Evolutionary conservation across 2,797 vertebrate genomes (phyloP), one percentile per base, ranked within the genome.

Genomic region (Avahi laniger): DNA sequence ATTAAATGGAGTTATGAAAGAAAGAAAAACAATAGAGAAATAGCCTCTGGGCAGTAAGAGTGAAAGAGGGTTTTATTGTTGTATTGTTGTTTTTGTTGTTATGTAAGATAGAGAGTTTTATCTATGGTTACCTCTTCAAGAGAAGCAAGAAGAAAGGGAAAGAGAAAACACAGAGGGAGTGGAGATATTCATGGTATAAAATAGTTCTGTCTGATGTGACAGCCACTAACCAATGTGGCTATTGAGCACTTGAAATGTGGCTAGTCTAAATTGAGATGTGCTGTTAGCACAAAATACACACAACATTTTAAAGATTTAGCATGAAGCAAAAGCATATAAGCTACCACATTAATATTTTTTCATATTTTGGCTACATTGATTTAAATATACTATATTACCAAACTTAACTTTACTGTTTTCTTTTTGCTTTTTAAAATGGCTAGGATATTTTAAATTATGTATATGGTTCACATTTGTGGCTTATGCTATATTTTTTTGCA

Each of bases 371-470:
- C 35, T 59, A 82, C 2, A 69, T 43, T 87, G 35, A 20, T 61
- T 86, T 92, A 96, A 83, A 83, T 86, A 67, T 78, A 81, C 87
- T 69, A 59, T 1, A 67, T 35, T 43, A 61, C 52, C 69, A 65
- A 78, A 78, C 54, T 89, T 78, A 67, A 57, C 65, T 81, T 94
- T 4, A 95, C 28, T 8, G 69, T 1, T 63, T 89, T 59, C 2
- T 70, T 92, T 95, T 84, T 24, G n/a, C 15, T 76, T 76, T 93
- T 75, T 54, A 33, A 70, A 93, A 91, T 76, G 76, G 30, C 41
- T 78, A 92, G 28, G 81, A 95, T 65, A 48, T 6, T 38, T 86
- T 26, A 48, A 88, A 88, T 79, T 91, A 52, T 5, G 65, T 41
- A 35, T 50, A 22, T 65, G 11, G 17, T 46, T 94, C 48, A 46